These are phyloP conservation scores for Myanophis thanlyinensis DNA, from an alignment of 2,113 vertebrate species.

Conservation along the genomic window DNA sequence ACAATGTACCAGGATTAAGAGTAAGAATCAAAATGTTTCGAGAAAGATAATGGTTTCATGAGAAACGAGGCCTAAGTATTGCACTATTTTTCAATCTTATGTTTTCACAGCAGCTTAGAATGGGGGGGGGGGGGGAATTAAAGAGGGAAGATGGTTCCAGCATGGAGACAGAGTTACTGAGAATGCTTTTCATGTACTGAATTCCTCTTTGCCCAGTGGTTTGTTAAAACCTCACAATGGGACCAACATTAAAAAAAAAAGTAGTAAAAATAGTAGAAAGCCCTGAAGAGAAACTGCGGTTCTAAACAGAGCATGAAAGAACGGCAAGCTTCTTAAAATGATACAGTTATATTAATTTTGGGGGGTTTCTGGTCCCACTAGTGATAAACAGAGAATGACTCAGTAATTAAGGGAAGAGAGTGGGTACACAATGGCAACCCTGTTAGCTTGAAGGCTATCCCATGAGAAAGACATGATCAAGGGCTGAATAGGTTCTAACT, in stretches of 20 bases:
- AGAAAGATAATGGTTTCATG: neutral
- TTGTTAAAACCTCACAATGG: neutral
- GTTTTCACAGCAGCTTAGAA: neutral
- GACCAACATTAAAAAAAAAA: neutral
- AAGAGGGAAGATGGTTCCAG: neutral
- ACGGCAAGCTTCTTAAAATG: neutral
- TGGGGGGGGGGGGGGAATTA: neutral
- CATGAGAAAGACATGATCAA: neutral
- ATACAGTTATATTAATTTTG: neutral
- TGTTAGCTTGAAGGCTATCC: neutral
- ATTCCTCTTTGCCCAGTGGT: neutral
- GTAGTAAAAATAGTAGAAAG: neutral
- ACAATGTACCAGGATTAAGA: neutral
- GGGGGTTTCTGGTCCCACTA: neutral
- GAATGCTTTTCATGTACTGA: neutral
- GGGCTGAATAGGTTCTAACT: conserved; percentile 3
- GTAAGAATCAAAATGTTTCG: neutral
- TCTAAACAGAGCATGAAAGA: neutral
- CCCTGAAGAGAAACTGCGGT: rapidly evolving
- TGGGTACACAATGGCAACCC: neutral
- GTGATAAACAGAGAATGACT: neutral
- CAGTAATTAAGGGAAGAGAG: neutral
- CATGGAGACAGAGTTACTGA: neutral
- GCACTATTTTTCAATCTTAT: neutral
- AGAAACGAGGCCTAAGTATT: neutral